These are phyloP conservation scores for Abscondita cerata DNA, from an alignment of 2,888 invertebrate species.

Conservation along the genomic window DNA sequence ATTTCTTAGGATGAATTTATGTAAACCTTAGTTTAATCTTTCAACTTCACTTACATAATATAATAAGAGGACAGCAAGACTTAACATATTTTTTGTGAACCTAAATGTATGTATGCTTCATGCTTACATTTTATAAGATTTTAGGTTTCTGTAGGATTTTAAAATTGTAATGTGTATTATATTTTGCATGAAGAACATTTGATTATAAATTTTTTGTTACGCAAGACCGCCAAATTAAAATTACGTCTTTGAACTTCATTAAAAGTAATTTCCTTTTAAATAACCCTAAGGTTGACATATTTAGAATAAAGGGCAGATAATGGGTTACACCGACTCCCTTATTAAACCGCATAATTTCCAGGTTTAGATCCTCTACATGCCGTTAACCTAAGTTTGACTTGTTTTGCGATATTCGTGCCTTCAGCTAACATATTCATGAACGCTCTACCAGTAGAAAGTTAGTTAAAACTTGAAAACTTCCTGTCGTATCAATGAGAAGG, in stretches of 20 bases:
- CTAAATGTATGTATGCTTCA: too few relatives aligned
- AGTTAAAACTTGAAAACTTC: slow-evolving; percentile 20
- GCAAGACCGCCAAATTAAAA: too few relatives aligned
- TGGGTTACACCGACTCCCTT: slow-evolving; percentile 18
- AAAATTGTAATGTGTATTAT: too few relatives aligned
- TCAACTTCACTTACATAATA: neutral
- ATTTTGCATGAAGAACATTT: too few relatives aligned
- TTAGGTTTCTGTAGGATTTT: too few relatives aligned
- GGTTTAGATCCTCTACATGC: slow-evolving; percentile 21
- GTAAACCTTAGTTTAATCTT: neutral
- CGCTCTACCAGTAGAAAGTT: slow-evolving; percentile 19
- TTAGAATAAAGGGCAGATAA: slow-evolving; percentile 24
- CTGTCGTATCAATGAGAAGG: slow-evolving; percentile 12
- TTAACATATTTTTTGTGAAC: too few relatives aligned
- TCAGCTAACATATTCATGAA: slow-evolving; percentile 27
- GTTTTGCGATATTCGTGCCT: slow-evolving; percentile 20
- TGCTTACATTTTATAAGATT: too few relatives aligned
- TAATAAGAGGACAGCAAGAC: neutral
- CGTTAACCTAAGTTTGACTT: slow-evolving; percentile 21
- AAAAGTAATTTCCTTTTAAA: slow-evolving; percentile 6
- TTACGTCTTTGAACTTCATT: too few relatives aligned
- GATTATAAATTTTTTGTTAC: too few relatives aligned
- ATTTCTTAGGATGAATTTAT: neutral
- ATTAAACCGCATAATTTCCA: slow-evolving; percentile 29
- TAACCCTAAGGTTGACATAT: slow-evolving; percentile 11